Base-by-base conservation (phyloP, 2,888 invertebrate species). In the Cephus nigrinus region DNA sequence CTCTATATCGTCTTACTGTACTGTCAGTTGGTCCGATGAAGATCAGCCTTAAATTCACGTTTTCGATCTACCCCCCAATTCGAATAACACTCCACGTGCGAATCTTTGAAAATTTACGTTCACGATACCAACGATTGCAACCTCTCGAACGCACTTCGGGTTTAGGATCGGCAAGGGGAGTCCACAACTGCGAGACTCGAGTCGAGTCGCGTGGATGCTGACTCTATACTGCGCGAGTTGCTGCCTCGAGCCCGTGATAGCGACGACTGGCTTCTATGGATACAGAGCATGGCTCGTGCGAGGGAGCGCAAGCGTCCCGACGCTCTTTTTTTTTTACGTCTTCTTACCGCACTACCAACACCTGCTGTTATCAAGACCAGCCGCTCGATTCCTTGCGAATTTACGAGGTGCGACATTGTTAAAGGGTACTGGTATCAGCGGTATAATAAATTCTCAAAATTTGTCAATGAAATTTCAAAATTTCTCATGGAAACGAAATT, bases 131-230 rank as follows among this genome's bases (percentile, higher is more conserved):
- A 23, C 23, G 23, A 55, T 55, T 9, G 11, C 55, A 23, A 55
- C 9, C 2, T 55, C 55, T 55, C 9, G 23, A 15, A 9, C 55
- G 23, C 55, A 55, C 55, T 55, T 23, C 23, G 55, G 23, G 23
- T 55, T 5, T 23, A 55, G 9, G 55, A 55, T 55, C 55, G 23
- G 1, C 55, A 55, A 55, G 55, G 55, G 55, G 55, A 55, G 2
- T 55, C 55, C 71, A n/a, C 83, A 82, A 84, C 82, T 82, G 31
- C 84, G 86, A 78, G 75, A 81, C 83, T 73, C 79, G 77, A 74
- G 79, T 85, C 84, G 85, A 83, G 83, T 82, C 86, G 87, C 85
- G 85, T 84, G 86, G 84, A 86, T 80, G 86, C 71, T 33, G 71
- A 31, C 33, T 71, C 32, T 71, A 1, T 71, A 71, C 71, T 71